Base-by-base conservation (phyloP, 2,888 invertebrate genomes). In the Nymphalis urticae region DNA sequence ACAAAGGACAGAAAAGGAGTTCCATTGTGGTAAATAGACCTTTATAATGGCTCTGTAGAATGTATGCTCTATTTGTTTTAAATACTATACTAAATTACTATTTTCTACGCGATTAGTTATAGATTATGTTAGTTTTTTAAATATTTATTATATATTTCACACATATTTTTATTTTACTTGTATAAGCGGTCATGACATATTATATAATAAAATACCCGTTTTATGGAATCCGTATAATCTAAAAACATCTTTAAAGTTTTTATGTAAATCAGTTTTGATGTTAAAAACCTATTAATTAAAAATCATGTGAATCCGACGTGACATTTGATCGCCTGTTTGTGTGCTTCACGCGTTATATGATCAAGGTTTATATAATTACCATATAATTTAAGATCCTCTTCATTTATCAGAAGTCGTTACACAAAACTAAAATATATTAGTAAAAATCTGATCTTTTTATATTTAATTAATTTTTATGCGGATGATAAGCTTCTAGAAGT, bases 1-100 rank as follows among this genome's bases (percentile, higher is more conserved):
- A 90, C 90, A 91, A 91, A 90, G 88, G 84, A 87, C 84, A 86
- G 82, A 85, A 90, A 90, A 89, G 88, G 86, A 89, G 87, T 86
- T 82, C 85, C 83, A 85, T 88, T 88, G 89, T 88, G 84, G 83
- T 74, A 85, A 86, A 86, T 85, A 85, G 80, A 82, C 66, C 74
- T 72, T 66, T 70, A 67, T 62, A 59, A 27, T 50, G 61, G 48
- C 61, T 69, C 42, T 2, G 24, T 0, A 36, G 16, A 71, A 62
- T 77, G 68, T 62, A 32, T 82, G 80, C 89, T 92, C 87, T 82
- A 84, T 80, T 42, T 13, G 13, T 42, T 76, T 79, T 0, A 42
- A 64, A 24, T 51, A 42, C 58, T 24, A 53, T 47, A 50, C 2
- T 50, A 50, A 50, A 42, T 10, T 13, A 13, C 10, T 42, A 42